Evolutionary conservation across 2,888 invertebrate species (phyloP).

Genomic region (Aphidius colemani): DNA sequence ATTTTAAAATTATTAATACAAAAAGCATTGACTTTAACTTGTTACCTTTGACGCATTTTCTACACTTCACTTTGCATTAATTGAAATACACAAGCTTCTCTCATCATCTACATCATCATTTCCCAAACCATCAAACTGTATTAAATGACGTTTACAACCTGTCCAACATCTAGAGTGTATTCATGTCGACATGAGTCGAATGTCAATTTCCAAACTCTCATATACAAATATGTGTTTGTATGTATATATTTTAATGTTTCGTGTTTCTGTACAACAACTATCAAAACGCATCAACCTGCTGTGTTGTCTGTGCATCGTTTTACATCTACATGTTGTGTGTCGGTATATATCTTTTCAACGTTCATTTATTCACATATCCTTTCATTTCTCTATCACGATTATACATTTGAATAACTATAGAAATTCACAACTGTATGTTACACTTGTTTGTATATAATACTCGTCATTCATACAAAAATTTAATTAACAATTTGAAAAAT

Average conservation of each 20-base stretch:
- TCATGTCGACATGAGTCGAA: slow-evolving; percentile 18
- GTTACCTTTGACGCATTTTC: slow-evolving; percentile 2
- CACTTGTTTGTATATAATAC: background rate
- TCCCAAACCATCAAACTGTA: background rate
- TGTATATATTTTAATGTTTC: too few relatives aligned
- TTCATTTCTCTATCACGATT: slow-evolving; percentile 16
- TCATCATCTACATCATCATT: background rate
- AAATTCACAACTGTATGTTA: background rate
- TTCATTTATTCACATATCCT: background rate
- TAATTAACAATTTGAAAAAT: too few relatives aligned
- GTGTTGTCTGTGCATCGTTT: slow-evolving; percentile 19
- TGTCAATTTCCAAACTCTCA: slow-evolving; percentile 11
- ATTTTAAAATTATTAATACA: slow-evolving; percentile 23
- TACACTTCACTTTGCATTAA: background rate
- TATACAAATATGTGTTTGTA: too few relatives aligned
- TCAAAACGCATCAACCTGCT: slow-evolving; percentile 16
- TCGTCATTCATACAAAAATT: too few relatives aligned
- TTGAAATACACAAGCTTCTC: background rate
- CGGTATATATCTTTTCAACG: slow-evolving; percentile 3
- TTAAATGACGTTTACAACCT: slow-evolving; percentile 3
- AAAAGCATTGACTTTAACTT: background rate
- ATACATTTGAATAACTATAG: slow-evolving; percentile 4
- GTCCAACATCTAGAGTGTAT: slow-evolving; percentile 13
- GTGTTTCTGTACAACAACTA: too few relatives aligned
- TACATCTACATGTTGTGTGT: slow-evolving; percentile 7